phyloP scores from a whole-genome alignment of 2,113 vertebrate species.

The Hemiprocne comata region DNA sequence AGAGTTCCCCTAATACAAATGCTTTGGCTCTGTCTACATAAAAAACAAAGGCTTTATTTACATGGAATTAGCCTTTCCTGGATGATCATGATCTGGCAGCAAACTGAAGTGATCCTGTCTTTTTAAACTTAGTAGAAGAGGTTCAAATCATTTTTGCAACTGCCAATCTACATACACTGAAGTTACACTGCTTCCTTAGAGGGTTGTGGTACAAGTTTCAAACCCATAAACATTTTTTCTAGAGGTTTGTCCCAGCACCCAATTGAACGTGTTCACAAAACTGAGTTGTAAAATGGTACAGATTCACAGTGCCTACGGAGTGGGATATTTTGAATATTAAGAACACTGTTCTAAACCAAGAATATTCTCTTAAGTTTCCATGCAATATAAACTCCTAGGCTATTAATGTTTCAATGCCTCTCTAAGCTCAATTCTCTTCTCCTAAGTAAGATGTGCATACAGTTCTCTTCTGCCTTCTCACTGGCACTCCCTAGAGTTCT shows the following conservation, averaged over 20 bases:
- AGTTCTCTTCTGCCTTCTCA: neutral
- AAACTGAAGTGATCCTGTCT: neutral
- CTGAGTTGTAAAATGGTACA: neutral
- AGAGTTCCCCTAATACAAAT: neutral
- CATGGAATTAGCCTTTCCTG: neutral
- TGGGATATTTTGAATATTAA: neutral
- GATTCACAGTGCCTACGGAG: neutral
- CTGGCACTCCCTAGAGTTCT: neutral
- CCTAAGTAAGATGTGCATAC: neutral
- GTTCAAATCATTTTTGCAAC: neutral
- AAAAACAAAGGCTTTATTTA: neutral
- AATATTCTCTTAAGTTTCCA: neutral
- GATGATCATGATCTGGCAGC: neutral
- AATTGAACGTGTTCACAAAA: neutral
- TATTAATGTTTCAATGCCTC: neutral
- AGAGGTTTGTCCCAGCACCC: neutral
- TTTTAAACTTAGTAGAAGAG: neutral
- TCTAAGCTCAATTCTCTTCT: neutral
- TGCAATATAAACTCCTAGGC: neutral
- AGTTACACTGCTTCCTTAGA: neutral
- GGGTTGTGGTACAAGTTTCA: neutral
- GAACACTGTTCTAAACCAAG: neutral
- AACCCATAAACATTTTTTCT: neutral
- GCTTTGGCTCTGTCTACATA: neutral
- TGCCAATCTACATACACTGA: neutral